Base-by-base conservation (phyloP, 2,113 vertebrate species). In the Connochaetes taurinus region DNA sequence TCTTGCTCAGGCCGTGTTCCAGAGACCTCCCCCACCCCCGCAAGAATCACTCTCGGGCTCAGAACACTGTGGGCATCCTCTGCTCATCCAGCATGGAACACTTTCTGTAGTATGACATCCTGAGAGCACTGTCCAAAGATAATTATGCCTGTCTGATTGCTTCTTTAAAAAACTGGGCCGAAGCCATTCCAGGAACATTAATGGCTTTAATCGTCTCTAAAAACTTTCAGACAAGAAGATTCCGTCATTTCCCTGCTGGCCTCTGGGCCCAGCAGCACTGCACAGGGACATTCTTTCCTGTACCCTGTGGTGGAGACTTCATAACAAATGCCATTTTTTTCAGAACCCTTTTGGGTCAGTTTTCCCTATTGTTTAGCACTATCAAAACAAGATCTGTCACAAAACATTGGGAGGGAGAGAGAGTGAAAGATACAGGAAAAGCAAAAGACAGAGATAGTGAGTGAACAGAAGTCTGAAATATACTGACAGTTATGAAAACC, bases 151-250 rank as follows among this genome's bases (percentile, higher is more conserved):
- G 25, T 71, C 83, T 92, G 64, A 84, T 0, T 94, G 55, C 60
- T 92, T 92, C 71, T 94, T 91, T 95, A 45, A 90, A 87, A 93
- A 40, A 64, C 55, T 58, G 67, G 78, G 62, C 27, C 88, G 29
- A 86, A 93, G 17, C 78, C 64, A 88, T 60, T 15, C 45, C 53
- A 87, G 87, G 71, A 83, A 94, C 90, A 82, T 94, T 80, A 95
- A 90, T 29, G 84, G 88, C 29, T 92, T 95, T 96, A 62, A 64
- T 47, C 43, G 60, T 25, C 47, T 96, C 82, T 87, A 88, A 94
- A 93, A 95, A 23, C 64, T 93, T 93, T 82, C 53, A 97, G 89
- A 76, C 58, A 67, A 91, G 85, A 95, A 45, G 81, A 88, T 85
- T 67, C 53, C 58, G 55, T 45, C 50, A 76, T 89, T 95, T 96